A percentile compares a stretch with the other conserved stretches of the same genome.
These are phyloP conservation scores for Apogon talboti DNA, from an alignment of 2,797 vertebrate genomes.

Conservation along the genomic window DNA sequence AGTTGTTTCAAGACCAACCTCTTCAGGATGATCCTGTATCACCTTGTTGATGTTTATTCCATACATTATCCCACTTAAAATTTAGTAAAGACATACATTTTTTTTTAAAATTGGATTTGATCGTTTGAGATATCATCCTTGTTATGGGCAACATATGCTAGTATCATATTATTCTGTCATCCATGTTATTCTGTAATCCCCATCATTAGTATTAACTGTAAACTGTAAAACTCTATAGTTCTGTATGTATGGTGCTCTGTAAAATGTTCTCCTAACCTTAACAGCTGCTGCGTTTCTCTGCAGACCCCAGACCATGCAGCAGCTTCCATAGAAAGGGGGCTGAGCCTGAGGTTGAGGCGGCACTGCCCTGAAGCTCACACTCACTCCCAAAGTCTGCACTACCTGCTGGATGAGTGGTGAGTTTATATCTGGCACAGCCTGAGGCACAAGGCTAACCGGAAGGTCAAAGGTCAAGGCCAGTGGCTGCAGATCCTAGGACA, in stretches of 20 bases:
- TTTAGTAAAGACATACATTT: too few relatives aligned
- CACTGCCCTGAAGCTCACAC: conserved; percentile 79
- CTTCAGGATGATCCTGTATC: too few relatives aligned
- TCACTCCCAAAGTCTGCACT: conserved; percentile 82
- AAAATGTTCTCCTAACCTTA: conserved; percentile 72
- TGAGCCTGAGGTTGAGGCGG: conserved; percentile 73
- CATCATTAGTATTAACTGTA: background rate
- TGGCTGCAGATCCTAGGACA: conserved; percentile 83
- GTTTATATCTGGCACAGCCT: conserved; percentile 77
- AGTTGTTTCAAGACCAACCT: too few relatives aligned
- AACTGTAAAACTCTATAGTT: background rate
- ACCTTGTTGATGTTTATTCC: too few relatives aligned
- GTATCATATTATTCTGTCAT: background rate
- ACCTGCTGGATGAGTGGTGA: conserved; percentile 86
- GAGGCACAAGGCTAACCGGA: conserved; percentile 79
- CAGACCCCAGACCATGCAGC: conserved; percentile 84
- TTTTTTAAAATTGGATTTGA: too few relatives aligned
- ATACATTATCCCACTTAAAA: too few relatives aligned
- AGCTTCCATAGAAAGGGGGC: conserved; percentile 79
- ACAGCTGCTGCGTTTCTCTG: conserved; percentile 79
- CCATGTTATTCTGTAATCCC: background rate
- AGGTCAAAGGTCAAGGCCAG: conserved; percentile 86
- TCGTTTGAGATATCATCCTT: too few relatives aligned
- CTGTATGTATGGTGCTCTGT: background rate
- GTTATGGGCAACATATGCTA: too few relatives aligned